Percentiles rank a stretch among this genome's conserved stretches.
phyloP scores from a whole-genome alignment of 2,113 vertebrate genomes.

The Phylloscopus trochiloides region DNA sequence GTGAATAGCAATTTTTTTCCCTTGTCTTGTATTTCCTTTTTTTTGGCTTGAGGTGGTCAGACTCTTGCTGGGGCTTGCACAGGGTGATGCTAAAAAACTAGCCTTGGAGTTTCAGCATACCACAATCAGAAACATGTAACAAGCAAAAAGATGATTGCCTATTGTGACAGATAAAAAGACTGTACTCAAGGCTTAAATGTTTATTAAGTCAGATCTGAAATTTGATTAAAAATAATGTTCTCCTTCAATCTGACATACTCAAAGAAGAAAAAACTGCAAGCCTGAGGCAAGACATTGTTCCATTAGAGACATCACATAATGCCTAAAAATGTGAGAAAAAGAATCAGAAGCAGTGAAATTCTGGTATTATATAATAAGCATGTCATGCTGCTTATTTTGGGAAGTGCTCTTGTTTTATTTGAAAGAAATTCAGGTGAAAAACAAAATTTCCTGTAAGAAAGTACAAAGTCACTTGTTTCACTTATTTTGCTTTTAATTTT shows the following conservation, averaged over 20 bases:
- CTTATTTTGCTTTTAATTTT: not conserved
- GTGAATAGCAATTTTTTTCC: not conserved
- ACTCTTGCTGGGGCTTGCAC: rapidly evolving
- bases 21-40: not conserved
- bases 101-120: not conserved
- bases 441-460: not conserved
- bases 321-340: not conserved
- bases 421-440: not conserved
- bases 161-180: not conserved
- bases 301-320: not conserved
- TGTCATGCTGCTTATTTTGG: rapidly evolving
- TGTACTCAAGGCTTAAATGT: not conserved
- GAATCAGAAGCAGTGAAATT: not conserved
- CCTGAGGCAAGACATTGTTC: not conserved
- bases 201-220: not conserved
- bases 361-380: not conserved
- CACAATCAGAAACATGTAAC: not conserved
- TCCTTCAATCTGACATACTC: not conserved
- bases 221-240: not conserved
- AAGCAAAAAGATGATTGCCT: not conserved
- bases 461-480: not conserved
- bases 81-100: not conserved
- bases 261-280: not conserved
- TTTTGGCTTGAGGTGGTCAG: not conserved
- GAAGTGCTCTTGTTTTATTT: not conserved